Evolutionary conservation across 1,140 invertebrate genomes (phyloP).

Genomic region (Harpegnathos saltator): DNA sequence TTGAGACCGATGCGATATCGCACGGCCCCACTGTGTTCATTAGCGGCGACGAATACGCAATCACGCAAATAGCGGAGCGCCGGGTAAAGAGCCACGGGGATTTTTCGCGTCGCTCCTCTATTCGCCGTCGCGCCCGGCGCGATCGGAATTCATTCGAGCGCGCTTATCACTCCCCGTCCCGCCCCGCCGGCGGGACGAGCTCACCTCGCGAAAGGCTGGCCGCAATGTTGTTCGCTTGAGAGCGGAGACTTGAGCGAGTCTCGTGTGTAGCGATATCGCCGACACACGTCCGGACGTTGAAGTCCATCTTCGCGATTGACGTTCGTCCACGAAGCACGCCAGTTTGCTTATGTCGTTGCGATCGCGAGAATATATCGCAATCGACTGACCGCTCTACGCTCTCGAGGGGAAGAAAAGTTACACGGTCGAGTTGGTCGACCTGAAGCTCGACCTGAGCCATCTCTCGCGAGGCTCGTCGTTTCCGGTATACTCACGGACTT

Average conservation of each 20-base stretch:
- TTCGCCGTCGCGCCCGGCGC: not conserved
- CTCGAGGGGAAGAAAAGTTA: not conserved
- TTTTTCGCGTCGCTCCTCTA: not conserved
- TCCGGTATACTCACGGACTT: conserved; percentile 19
- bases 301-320: no score
- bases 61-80: not conserved
- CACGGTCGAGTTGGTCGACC: conserved; percentile 13
- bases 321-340: no score
- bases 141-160: not conserved
- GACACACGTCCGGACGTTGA: no score
- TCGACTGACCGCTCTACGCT: not conserved
- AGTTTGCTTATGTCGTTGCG: no score
- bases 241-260: no score
- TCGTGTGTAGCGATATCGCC: no score
- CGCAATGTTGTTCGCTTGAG: no score
- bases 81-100: not conserved
- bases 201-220: no score
- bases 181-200: no score
- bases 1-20: conserved; percentile 57
- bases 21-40: conserved; percentile 28
- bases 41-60: conserved; percentile 14
- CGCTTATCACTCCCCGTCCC: not conserved
- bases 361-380: no score
- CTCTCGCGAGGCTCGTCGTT: no score
- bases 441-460: no score